Evolutionary conservation across 2,113 vertebrate genomes (phyloP), one percentile per base, ranked within the genome.

Genomic region (Cygnus atratus): DNA sequence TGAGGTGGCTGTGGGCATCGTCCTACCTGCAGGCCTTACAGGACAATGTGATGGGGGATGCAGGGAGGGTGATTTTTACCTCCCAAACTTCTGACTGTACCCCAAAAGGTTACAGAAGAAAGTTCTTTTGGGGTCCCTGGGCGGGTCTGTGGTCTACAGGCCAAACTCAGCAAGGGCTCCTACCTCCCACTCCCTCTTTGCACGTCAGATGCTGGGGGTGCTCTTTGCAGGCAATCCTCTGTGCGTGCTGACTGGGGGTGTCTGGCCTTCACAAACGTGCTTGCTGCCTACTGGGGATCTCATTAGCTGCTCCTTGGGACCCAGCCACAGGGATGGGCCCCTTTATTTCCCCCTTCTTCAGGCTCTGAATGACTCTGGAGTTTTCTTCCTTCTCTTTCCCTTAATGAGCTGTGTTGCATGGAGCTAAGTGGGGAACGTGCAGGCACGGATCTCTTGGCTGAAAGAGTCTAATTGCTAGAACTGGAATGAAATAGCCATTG

Each of bases 331-430:
- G 46, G 58, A 37, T 2, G 0, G 16, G 58, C 22, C 10, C 84
- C 79, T 94, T 96, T 82, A 43, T 83, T 91, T 85, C 28, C 29
- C 39, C 37, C 71, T 92, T 43, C 78, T 79, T 71, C 4, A 10
- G 83, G 39, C 82, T 88, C 80, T 95, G 90, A 96, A 86, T 46
- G 50, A 44, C 66, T 67, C 59, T 2, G 25, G 77, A 13, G 37
- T 92, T 93, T 92, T 92, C 82, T 81, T 94, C 72, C 48, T 61
- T 87, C 57, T 95, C 33, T 74, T 55, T 92, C 46, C 44, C n/a
- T 59, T 95, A 90, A 96, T 74, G 91, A 97, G 71, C 77, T 92
- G 83, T 82, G 58, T 71, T 83, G 74, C 63, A 44, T 19, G 24
- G 21, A n/a, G 44, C 44, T 86, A 75, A 93, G 84, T 50, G 77